phyloP scores from a whole-genome alignment of 2,113 vertebrate genomes.

The Dasyprocta punctata region DNA sequence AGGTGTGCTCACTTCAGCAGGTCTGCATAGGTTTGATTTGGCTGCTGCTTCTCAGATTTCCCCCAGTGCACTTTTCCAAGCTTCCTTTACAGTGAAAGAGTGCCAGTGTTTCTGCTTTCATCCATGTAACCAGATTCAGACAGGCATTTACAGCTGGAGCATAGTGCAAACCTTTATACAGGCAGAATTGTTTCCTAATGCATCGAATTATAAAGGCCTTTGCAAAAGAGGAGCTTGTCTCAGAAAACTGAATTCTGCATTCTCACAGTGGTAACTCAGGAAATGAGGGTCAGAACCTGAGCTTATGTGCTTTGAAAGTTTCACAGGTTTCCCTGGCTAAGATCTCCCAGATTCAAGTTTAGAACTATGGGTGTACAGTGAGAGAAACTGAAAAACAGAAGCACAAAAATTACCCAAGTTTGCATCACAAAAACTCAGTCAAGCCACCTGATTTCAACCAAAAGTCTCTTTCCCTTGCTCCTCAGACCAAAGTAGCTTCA shows the following conservation, averaged over 20 bases:
- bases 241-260: not conserved
- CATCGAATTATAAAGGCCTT: not conserved
- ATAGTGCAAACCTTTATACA: not conserved
- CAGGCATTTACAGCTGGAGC: not conserved
- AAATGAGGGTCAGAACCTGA: not conserved
- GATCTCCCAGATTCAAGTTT: not conserved
- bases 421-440: not conserved
- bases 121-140: not conserved
- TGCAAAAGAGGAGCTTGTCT: conserved; percentile 6
- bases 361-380: not conserved
- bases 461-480: not conserved
- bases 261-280: not conserved
- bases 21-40: not conserved
- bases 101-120: not conserved
- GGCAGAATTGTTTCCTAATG: not conserved
- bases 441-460: not conserved
- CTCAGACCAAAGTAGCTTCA: not conserved
- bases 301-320: not conserved
- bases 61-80: not conserved
- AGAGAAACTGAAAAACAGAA: not conserved
- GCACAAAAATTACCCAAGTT: not conserved
- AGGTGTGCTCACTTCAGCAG: not conserved
- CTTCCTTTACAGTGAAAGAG: not conserved
- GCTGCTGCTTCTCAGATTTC: not conserved
- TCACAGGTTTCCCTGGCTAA: not conserved